Evolutionary conservation across 35 echinoderm and acorn worm genomes (phyloP).

Genomic region (Amphiura filiformis): DNA sequence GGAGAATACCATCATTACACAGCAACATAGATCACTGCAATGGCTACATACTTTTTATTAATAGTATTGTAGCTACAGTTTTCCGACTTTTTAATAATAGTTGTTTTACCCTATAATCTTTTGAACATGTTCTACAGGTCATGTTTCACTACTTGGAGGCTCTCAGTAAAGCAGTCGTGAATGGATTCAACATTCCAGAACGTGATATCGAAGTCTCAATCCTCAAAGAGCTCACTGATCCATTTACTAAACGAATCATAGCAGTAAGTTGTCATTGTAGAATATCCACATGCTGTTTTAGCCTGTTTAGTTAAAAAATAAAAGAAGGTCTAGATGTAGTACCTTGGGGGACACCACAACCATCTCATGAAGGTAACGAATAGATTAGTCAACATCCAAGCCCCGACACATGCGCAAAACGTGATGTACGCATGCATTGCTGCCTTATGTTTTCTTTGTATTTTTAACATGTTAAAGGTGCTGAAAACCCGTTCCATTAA

Average conservation of each 20-base stretch:
- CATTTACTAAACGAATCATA: slow-evolving; percentile 63
- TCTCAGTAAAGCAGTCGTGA: slow-evolving; percentile 22
- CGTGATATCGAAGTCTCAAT: slow-evolving; percentile 43
- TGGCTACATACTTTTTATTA: no score
- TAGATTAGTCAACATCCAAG: neutral
- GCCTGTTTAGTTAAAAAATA: no score
- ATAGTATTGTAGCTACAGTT: no score
- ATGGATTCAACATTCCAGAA: slow-evolving; percentile 37
- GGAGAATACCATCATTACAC: no score
- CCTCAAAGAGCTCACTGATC: slow-evolving; percentile 78
- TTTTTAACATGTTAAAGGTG: no score
- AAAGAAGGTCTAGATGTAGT: neutral
- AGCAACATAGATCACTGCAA: no score
- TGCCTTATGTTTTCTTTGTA: neutral
- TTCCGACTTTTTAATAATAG: no score
- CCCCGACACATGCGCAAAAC: neutral
- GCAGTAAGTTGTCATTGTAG: slow-evolving; percentile 40
- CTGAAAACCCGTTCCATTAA: no score
- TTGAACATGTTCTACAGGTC: no score
- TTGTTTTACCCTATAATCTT: no score
- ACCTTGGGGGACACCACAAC: neutral
- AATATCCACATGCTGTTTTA: neutral
- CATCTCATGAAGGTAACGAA: neutral
- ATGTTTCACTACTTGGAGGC: slow-evolving; percentile 36
- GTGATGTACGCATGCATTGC: neutral